Evolutionary conservation across 2,113 vertebrate genomes (phyloP).

Genomic region (Mesoclemmys tuberculata): DNA sequence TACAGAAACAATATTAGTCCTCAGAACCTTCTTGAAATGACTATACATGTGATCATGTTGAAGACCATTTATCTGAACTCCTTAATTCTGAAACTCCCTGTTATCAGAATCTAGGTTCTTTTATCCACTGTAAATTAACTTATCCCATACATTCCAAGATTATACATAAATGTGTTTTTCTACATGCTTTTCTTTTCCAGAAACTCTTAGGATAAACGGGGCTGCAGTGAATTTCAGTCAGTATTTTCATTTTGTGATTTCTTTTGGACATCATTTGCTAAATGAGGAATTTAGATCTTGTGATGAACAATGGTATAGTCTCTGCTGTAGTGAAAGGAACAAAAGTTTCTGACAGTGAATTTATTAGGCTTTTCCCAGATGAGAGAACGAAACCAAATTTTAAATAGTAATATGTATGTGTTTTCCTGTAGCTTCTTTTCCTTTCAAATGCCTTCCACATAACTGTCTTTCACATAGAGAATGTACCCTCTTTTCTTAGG

Average conservation of each 20-base stretch:
- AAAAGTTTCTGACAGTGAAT: constrained; percentile 38
- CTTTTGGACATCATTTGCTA: constrained; percentile 46
- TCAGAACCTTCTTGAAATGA: constrained; percentile 55
- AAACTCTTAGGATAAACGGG: constrained; percentile 26
- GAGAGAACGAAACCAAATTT: constrained; percentile 73
- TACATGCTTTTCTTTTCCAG: constrained; percentile 26
- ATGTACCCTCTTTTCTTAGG: constrained; percentile 82
- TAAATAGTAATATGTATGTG: constrained; percentile 52
- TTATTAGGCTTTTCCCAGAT: constrained; percentile 72
- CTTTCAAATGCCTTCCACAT: constrained; percentile 68
- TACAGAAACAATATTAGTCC: constrained; percentile 67
- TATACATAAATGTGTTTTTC: constrained; percentile 35
- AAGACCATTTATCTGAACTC: constrained; percentile 19
- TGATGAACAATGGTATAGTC: constrained; percentile 47
- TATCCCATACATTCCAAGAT: neutral
- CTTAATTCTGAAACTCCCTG: neutral
- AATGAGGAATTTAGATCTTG: constrained; percentile 9
- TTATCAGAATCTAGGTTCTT: constrained; percentile 4
- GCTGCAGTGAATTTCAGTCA: constrained; percentile 7
- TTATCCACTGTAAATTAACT: constrained; percentile 12
- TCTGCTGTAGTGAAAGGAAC: neutral
- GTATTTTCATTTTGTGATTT: constrained; percentile 26
- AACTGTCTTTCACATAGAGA: constrained; percentile 75
- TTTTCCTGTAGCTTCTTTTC: constrained; percentile 71
- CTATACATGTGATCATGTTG: constrained; percentile 39